Evolutionary conservation across 1,140 invertebrate species (phyloP), one percentile per base, ranked within the genome.

Genomic region (Euura lappo): DNA sequence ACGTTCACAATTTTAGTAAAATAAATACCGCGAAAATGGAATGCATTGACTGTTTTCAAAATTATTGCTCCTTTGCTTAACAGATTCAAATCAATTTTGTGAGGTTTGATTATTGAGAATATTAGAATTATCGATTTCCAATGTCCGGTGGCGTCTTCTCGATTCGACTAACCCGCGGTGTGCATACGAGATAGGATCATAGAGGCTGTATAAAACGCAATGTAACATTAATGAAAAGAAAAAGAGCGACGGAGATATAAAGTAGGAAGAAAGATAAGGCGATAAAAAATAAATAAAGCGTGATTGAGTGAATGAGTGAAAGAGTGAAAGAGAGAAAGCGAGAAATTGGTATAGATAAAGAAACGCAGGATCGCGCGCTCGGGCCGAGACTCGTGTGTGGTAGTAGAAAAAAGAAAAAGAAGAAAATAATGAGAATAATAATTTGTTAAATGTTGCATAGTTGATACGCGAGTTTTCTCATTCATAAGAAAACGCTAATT

Each of bases 381-480:
- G 3, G 51, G 51, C 3, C 51, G 51, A 4, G 51, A 60, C 51
- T 11, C 13, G 51, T 60, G 13, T 60, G 51, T 60, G 51, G 8
- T 60, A 60, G 8, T 60, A 60, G 51, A 60, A 60, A 60, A 60
- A 60, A n/a, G 6, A 60, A 60, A 60, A 5, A 60, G 13, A 60
- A n/a, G 13, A 60, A 60, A 60, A 60, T 60, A 60, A n/a, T 60
- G 13, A 60, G 51, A 60, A 60, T 11, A 60, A 60, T 60, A 60
- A n/a, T 60, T 60, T 60, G 51, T 60, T 60, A 60, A 60, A 60
- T 60, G 51, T 60, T 60, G 51, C 51, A 60, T 60, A 60, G 51
- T 60, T 60, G 51, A 60, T 60, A 60, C 13, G 13, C 8, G 13
- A 60, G 51, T 60, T 60, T 4, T 60, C 10, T 6, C 51, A n/a